Base-by-base conservation (phyloP, 1,140 invertebrate species). In the Paraescarpia echinospica region DNA sequence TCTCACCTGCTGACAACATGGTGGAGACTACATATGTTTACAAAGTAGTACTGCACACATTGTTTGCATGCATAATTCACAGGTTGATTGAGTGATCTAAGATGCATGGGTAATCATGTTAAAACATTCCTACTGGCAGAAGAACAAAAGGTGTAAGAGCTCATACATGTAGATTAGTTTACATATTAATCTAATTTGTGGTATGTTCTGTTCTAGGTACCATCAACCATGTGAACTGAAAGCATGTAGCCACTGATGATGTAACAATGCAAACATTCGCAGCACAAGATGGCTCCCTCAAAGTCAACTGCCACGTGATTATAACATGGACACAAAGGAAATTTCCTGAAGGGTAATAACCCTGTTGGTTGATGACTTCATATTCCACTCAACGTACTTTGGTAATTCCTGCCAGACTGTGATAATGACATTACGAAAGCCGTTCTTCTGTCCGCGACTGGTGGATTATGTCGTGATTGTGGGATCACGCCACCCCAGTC, bases 401-500 rank as follows among this genome's bases (percentile, higher is more conserved):
- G 27, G 59, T 27, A 18, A 27, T 77, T 77, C 22, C 8, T 18
- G 27, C 22, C 12, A 77, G 22, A 12, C 59, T 77, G 1, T 77
- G 2, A 77, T 27, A 27, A 77, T 77, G 59, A 77, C 59, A 18
- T 77, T 77, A 31, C 59, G 59, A 18, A 77, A 90, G n/a, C 90
- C 34, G 27, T 90, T 34, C n/a, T 90, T 90, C 90, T 97, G 97
- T 95, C 97, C 97, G 91, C 96, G 97, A 51, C 95, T 97, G 51
- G 94, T 97, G 95, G 99, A 99, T 97, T 99, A 99, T 96, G 97
- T 99, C 95, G 98, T 99, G 93, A 98, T 99, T 94, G 98, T 99
- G 93, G 99, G 99, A 93, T 98, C 97, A 34, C 97, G 98, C 92
- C 97, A 97, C 93, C 97, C 97, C 34, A 95, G 96, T 93, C 94